These are phyloP conservation scores for Penelope pileata DNA, from an alignment of 2,113 vertebrate species.

Conservation along the genomic window DNA sequence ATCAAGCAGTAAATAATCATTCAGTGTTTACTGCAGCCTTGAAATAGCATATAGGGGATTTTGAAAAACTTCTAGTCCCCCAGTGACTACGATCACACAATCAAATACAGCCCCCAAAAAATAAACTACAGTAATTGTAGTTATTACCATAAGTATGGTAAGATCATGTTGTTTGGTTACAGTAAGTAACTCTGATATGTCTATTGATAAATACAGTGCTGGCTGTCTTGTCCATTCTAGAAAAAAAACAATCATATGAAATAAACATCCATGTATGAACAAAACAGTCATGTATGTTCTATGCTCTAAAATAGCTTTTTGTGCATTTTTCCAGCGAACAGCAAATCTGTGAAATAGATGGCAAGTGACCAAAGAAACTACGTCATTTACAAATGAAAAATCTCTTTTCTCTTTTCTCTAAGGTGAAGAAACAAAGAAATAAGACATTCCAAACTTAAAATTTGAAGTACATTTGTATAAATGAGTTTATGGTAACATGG, in stretches of 20 bases:
- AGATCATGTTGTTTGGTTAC: background rate
- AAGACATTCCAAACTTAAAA: background rate
- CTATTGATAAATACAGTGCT: background rate
- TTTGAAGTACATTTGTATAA: background rate
- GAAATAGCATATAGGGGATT: background rate
- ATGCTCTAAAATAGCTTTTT: background rate
- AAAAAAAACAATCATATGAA: background rate
- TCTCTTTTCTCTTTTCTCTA: background rate
- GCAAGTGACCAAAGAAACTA: background rate
- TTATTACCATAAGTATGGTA: background rate
- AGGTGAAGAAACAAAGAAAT: background rate
- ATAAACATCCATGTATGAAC: background rate
- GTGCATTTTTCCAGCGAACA: background rate
- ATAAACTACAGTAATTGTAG: background rate
- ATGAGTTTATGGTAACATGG: background rate
- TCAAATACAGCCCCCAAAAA: background rate
- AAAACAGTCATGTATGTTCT: background rate
- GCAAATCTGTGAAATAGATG: background rate
- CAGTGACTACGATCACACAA: background rate
- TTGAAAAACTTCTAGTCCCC: background rate
- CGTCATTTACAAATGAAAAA: background rate
- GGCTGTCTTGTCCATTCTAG: background rate
- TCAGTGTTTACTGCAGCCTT: background rate
- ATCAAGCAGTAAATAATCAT: background rate
- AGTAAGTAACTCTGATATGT: background rate